A percentile compares a stretch with the other conserved stretches of the same genome.
Evolutionary conservation across 2,113 vertebrate species (phyloP).

Genomic region (Choloepus hoffmanni): DNA sequence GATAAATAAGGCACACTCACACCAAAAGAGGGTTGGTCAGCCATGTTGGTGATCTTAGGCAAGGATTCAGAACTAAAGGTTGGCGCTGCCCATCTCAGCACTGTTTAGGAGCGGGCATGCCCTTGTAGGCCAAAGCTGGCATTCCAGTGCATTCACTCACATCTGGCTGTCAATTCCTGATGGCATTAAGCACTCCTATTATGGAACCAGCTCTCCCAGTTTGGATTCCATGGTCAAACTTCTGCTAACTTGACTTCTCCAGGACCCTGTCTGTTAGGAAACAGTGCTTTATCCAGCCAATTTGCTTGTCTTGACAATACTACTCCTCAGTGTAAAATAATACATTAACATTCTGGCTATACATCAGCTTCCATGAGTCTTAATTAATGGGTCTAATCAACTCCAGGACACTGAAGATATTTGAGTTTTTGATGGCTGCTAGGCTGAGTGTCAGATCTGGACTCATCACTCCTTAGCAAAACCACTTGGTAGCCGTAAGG

Average conservation of each 20-base stretch:
- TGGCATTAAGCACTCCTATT: not conserved
- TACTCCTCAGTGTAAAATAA: constrained; percentile 21
- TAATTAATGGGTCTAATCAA: not conserved
- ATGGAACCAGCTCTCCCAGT: not conserved
- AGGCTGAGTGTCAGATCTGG: not conserved
- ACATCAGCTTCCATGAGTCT: not conserved
- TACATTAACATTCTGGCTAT: not conserved
- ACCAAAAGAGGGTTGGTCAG: not conserved
- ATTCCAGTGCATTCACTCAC: not conserved
- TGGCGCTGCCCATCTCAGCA: not conserved
- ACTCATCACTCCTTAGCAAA: too few relatives aligned
- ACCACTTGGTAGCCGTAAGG: too few relatives aligned
- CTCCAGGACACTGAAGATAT: not conserved
- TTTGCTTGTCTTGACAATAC: not conserved
- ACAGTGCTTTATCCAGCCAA: not conserved
- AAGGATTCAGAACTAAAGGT: not conserved
- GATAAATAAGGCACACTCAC: not conserved
- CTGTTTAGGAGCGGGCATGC: not conserved
- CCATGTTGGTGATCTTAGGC: not conserved
- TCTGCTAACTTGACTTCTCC: not conserved
- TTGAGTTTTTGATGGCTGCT: not conserved
- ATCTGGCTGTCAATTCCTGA: not conserved
- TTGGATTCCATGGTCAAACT: not conserved
- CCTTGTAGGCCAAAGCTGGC: constrained; percentile 1
- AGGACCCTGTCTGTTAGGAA: not conserved